phyloP scores from a whole-genome alignment of 2,797 vertebrate genomes.

The Cyclopterus lumpus region DNA sequence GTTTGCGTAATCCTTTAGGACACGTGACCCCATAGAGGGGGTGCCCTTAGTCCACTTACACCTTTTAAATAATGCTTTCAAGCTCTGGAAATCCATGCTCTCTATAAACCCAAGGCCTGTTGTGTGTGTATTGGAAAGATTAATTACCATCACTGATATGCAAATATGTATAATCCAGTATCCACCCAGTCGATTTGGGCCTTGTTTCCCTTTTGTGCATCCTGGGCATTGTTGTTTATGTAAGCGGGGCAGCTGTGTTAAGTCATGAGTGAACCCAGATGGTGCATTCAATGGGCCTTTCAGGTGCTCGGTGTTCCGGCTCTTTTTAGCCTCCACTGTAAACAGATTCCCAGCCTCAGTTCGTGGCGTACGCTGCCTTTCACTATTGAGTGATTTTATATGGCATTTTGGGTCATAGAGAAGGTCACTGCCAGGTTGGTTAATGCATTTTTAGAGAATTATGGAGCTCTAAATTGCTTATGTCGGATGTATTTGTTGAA shows the following conservation, averaged over 20 bases:
- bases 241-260: slow-evolving; percentile 58
- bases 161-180: slow-evolving; percentile 61
- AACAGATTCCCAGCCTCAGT: not conserved
- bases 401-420: slow-evolving; percentile 2
- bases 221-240: slow-evolving; percentile 66
- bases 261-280: slow-evolving; percentile 58
- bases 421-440: not conserved
- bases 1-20: slow-evolving; percentile 8
- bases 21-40: not conserved
- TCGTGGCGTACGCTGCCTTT: not conserved
- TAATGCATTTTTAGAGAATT: not conserved
- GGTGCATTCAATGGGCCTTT: slow-evolving; percentile 54
- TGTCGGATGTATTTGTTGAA: no score
- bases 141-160: slow-evolving; percentile 61
- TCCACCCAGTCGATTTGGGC: slow-evolving; percentile 54
- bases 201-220: slow-evolving; percentile 67
- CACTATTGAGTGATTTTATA: not conserved
- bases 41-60: slow-evolving; percentile 1
- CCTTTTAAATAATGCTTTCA: slow-evolving; percentile 48
- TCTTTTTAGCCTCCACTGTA: slow-evolving; percentile 16
- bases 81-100: slow-evolving; percentile 35
- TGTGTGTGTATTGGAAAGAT: slow-evolving; percentile 26
- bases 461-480: no score
- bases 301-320: slow-evolving; percentile 50
- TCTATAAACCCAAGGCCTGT: slow-evolving; percentile 32